Base-by-base conservation (phyloP, 1,140 invertebrate species). In the Caenorhabditis tropicalis region DNA sequence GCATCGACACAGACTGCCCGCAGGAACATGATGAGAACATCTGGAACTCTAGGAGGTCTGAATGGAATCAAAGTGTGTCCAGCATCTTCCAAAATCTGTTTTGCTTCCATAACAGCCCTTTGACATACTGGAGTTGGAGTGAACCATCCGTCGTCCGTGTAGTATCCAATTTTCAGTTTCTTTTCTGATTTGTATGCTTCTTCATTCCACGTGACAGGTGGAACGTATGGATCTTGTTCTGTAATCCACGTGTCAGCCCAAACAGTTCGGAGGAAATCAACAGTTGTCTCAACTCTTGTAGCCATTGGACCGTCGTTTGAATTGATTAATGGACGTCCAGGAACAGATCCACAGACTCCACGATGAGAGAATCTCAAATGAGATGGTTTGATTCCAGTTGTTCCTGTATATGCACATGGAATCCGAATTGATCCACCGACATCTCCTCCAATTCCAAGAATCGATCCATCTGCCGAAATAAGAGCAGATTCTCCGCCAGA, bases 371-470 rank as follows among this genome's bases (percentile, higher is more conserved):
- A 74, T 46, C 53, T 60, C 48, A 43, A 58, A 56, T 83, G 51
- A 9, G 56, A 79, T 49, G 80, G 70, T 36, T 86, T 86, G 33
- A 86, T 43, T 58, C 83, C 83, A 48, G 85, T 70, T 21, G 86
- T 87, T 46, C 85, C 86, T 12, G 43, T 91, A 82, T 90, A 88
- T 36, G 83, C 56, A 49, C 86, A 81, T n/a, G 91, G 91, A 46
- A 91, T 91, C 10, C 91, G 87, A n/a, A 92, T 86, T 27, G 90
- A 90, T 51, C 91, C 91, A 15, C 91, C 91, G 70, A 92, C 89
- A 79, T 92, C 91, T 48, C 85, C 88, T 15, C 92, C 92, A 79
- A 92, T 87, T 29, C 92, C 92, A 29, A 92, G 48, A 27, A 91
- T 82, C 3, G 89, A 91, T n/a, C 90, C 91, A 43, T 86, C 87